These are phyloP conservation scores for Vulpes vulpes DNA, from an alignment of 2,113 vertebrate species.

Conservation along the genomic window DNA sequence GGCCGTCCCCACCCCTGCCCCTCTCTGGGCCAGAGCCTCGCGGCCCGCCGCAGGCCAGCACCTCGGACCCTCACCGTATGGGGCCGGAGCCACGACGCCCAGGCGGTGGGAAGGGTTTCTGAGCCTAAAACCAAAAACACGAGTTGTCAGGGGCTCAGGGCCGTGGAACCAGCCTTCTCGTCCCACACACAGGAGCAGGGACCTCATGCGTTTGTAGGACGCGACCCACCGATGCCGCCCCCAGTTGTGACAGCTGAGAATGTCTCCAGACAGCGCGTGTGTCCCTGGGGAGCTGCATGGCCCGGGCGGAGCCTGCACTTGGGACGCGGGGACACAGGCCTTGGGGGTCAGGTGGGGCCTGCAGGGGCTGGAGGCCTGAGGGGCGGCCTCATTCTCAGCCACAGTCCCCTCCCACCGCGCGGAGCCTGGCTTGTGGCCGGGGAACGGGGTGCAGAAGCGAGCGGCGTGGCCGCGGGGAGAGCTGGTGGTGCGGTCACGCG, in stretches of 20 bases:
- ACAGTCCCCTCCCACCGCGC: fast-evolving
- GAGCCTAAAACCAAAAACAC: fast-evolving
- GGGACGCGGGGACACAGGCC: too few species aligned
- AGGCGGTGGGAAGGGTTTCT: fast-evolving
- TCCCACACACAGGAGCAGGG: fast-evolving
- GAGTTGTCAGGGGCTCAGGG: background rate
- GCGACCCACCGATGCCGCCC: background rate
- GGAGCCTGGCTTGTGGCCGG: background rate
- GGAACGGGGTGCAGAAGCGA: too few species aligned
- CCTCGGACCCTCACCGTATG: fast-evolving
- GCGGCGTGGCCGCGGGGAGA: fast-evolving
- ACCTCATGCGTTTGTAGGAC: background rate
- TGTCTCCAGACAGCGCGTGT: fast-evolving
- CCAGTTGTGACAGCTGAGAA: fast-evolving
- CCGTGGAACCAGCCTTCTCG: fast-evolving
- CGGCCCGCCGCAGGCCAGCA: background rate
- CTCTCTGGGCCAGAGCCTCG: too few species aligned
- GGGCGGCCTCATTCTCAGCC: too few species aligned
- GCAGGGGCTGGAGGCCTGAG: background rate
- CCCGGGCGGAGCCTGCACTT: too few species aligned
- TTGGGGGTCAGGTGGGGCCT: background rate
- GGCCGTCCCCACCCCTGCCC: too few species aligned
- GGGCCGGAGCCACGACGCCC: fast-evolving
- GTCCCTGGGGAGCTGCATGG: background rate
- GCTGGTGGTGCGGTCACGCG: too few species aligned